A percentile compares a stretch with the other conserved stretches of the same genome.
Evolutionary conservation across 2,888 invertebrate genomes (phyloP).

Genomic region (Tetranychus truncatus): DNA sequence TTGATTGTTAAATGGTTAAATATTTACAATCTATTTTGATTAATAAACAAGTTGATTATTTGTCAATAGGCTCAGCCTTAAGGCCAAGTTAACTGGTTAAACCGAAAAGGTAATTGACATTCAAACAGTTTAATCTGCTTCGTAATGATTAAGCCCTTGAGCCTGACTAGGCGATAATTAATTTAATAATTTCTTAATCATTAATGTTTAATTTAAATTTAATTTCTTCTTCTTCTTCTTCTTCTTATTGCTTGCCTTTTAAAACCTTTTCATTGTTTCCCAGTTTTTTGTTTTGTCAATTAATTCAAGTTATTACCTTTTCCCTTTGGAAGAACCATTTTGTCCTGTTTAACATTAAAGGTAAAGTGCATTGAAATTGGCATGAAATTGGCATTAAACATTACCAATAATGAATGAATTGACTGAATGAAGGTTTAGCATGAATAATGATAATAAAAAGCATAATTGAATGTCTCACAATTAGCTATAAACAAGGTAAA

Average conservation of each 20-base stretch:
- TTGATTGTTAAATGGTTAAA: neutral
- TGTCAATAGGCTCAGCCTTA: too few species aligned
- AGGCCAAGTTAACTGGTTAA: too few species aligned
- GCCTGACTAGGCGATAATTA: neutral
- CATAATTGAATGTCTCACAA: neutral
- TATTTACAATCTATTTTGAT: neutral
- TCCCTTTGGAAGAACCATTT: too few species aligned
- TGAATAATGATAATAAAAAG: neutral
- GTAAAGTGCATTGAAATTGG: neutral
- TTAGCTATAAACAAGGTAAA: neutral
- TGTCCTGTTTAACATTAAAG: too few species aligned
- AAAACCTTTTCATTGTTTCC: too few species aligned
- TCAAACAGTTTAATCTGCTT: neutral
- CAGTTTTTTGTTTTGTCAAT: too few species aligned
- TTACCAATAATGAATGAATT: neutral
- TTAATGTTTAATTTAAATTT: too few species aligned
- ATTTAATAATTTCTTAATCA: neutral
- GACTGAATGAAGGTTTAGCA: neutral
- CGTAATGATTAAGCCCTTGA: neutral
- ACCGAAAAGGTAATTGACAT: too few species aligned
- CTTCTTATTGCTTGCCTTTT: too few species aligned
- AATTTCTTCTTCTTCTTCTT: too few species aligned
- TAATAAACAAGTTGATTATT: too few species aligned
- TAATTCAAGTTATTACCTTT: too few species aligned
- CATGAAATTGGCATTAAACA: neutral